Conservation (phyloP, 1,140 invertebrate species). For the Formica selysi region DNA sequence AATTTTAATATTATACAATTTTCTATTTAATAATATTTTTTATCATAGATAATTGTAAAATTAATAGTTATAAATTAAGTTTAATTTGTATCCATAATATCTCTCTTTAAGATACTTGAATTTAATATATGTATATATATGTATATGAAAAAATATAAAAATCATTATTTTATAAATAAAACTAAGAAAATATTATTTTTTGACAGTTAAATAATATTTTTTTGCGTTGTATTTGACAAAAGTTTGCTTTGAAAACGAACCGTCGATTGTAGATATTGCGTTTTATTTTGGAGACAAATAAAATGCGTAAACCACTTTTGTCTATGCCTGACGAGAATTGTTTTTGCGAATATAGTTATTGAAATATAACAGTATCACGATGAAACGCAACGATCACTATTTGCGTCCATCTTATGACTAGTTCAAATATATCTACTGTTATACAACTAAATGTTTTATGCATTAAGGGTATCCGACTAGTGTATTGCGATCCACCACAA, state of each 20-base stretch:
- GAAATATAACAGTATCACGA: conserved; percentile 38
- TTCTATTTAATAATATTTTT: too few species aligned
- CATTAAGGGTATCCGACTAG: conserved; percentile 24
- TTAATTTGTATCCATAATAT: neutral
- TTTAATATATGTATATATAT: too few species aligned
- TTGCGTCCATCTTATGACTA: neutral
- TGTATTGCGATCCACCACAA: neutral
- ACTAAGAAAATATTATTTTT: neutral
- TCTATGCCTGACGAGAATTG: neutral
- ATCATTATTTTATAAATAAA: neutral
- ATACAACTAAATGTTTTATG: conserved; percentile 49
- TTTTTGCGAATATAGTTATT: conserved; percentile 48
- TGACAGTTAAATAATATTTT: conserved; percentile 1
- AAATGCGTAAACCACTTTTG: neutral
- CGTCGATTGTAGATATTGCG: too few species aligned
- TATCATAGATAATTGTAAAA: too few species aligned
- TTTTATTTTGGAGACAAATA: neutral
- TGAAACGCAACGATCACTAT: conserved; percentile 36
- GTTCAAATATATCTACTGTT: conserved; percentile 26
- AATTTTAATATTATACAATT: too few species aligned
- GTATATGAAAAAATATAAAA: too few species aligned
- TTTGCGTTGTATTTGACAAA: neutral
- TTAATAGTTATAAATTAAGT: too few species aligned
- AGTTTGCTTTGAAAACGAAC: neutral
- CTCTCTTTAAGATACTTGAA: neutral